Percentiles rank a stretch among this genome's conserved stretches.
phyloP scores from a whole-genome alignment of 2,888 invertebrate species.

The Omphaloscelis lunosa region DNA sequence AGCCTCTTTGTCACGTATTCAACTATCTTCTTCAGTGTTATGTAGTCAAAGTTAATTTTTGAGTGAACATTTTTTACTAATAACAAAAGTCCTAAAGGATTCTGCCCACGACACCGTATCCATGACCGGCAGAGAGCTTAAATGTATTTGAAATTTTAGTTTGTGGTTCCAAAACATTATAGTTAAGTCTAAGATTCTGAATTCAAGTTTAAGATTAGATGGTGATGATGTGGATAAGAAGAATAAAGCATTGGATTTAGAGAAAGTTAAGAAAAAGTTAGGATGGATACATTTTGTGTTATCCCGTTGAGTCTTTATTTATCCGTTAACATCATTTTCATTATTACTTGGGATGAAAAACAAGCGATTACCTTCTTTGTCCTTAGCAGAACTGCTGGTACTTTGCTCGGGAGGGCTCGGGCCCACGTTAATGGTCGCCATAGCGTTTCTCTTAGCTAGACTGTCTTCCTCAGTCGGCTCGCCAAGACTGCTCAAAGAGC shows the following conservation, averaged over 20 bases:
- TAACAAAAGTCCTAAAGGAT: too few species aligned
- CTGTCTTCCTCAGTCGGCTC: slow-evolving; percentile 88
- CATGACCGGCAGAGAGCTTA: too few species aligned
- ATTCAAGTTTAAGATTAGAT: not conserved
- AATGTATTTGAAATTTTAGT: too few species aligned
- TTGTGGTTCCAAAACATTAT: not conserved
- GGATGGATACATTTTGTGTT: not conserved
- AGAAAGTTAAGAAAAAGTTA: slow-evolving; percentile 40
- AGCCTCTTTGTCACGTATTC: not conserved
- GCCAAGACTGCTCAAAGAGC: slow-evolving; percentile 91
- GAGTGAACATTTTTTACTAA: not conserved
- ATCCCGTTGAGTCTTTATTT: slow-evolving; percentile 32
- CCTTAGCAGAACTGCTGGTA: slow-evolving; percentile 80
- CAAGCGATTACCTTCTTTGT: slow-evolving; percentile 84
- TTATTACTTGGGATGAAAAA: slow-evolving; percentile 11
- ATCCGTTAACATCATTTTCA: slow-evolving; percentile 17
- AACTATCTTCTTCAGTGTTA: not conserved
- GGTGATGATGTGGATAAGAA: slow-evolving; percentile 38
- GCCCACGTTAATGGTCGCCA: slow-evolving; percentile 85
- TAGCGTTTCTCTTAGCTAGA: slow-evolving; percentile 86
- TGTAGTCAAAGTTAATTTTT: not conserved
- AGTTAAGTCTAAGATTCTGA: slow-evolving; percentile 1
- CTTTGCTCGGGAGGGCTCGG: slow-evolving; percentile 79
- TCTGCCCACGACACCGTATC: too few species aligned
- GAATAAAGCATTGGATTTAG: slow-evolving; percentile 57